phyloP scores from a whole-genome alignment of 2,888 invertebrate species.

The Ptychoptera contaminata region DNA sequence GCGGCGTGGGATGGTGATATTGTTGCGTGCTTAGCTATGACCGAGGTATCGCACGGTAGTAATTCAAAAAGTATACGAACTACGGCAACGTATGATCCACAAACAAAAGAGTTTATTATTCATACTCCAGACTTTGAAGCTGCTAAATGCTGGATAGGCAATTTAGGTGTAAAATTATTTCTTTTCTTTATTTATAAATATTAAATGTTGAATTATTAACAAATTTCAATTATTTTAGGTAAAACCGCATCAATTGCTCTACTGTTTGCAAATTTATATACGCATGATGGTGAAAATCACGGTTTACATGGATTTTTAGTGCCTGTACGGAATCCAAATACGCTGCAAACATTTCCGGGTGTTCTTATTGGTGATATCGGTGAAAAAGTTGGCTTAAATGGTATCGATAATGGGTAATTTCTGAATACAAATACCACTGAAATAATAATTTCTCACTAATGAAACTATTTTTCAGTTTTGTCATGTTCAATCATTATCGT shows the following conservation, averaged over 20 bases:
- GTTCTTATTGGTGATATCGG: conserved; percentile 85
- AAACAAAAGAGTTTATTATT: conserved; percentile 64
- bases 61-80: conserved; percentile 86
- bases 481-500: conserved; percentile 74
- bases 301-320: conserved; percentile 84
- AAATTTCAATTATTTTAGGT: conserved; percentile 30
- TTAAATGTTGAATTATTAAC: background rate
- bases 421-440: too few species aligned
- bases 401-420: conserved; percentile 76
- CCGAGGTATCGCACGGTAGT: conserved; percentile 89
- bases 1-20: conserved; percentile 57
- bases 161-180: conserved; percentile 64
- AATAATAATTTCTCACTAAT: too few species aligned
- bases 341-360: conserved; percentile 63
- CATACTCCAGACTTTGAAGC: conserved; percentile 90
- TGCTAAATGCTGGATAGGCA: conserved; percentile 94
- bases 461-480: conserved; percentile 44
- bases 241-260: conserved; percentile 74
- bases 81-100: conserved; percentile 70
- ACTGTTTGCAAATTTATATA: conserved; percentile 79
- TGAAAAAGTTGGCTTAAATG: conserved; percentile 80
- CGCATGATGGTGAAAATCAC: conserved; percentile 58
- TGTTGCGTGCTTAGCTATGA: conserved; percentile 72
- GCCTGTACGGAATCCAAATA: conserved; percentile 64
- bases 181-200: background rate